Base-by-base conservation (phyloP, 2,888 invertebrate genomes). In the Atherix ibis region DNA sequence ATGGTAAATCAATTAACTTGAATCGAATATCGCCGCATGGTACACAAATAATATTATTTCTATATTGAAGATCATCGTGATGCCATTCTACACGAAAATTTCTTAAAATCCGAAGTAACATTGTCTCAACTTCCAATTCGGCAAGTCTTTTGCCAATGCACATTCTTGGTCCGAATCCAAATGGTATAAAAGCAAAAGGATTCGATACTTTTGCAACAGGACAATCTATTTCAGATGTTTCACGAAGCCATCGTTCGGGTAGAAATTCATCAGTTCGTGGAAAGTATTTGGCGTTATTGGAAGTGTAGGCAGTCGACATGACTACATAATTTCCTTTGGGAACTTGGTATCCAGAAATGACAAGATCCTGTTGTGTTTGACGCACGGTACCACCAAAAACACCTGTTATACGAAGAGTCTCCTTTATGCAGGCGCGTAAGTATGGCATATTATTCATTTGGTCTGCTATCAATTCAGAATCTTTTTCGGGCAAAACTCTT, bases 101-200 rank as follows among this genome's bases (percentile, higher is more conserved):
- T 10, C 58, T 46, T 14, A 65, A 12, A 8, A 56, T 35, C 4
- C 50, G 66, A 12, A 63, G 58, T 18, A 68, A 38, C 0, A 73
- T 50, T 2, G 62, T 64, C 53, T 73, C 71, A 35, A 78, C 67
- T 54, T 80, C 81, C 47, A 82, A 62, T 48, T 79, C 77, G 1
- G 81, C 81, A 40, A 84, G 72, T 48, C 81, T 62, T 47, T 73
- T 66, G 5, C 83, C 82, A 42, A 79, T 69, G 49, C 79, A 80
- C 33, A 70, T 70, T 37, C 79, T 67, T 0, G 76, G 65, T 1
- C 79, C 80, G 46, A 72, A 75, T 2, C 79, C 79, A 50, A 80
- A 80, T 0, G 79, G 78, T 36, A 74, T 53, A 40, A 53, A 56
- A 3, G 50, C 48, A 31, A 58, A 58, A 0, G 56, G 53, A 35